Evolutionary conservation across 2,113 vertebrate species (phyloP), one percentile per base, ranked within the genome.

Genomic region (Cebus imitator): DNA sequence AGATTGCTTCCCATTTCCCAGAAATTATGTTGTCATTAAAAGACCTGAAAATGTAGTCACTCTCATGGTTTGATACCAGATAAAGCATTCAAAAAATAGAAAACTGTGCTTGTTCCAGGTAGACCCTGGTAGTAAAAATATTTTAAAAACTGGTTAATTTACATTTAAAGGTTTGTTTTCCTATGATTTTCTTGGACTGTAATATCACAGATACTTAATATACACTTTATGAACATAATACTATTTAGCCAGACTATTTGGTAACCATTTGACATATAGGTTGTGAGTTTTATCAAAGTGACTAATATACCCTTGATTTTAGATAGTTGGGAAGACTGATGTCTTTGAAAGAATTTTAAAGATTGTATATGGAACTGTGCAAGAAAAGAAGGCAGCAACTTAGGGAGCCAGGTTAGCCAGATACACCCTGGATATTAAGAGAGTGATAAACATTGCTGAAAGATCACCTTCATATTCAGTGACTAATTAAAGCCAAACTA

Each of bases 291-390:
- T 90, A 68, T 88, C 21, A 45, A 25, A 82, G 1, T 79, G 55
- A 83, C 12, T 72, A 80, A 68, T 79, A 52, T 12, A 55, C 10
- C 21, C n/a, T 94, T 55, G 1, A 32, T 72, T 83, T 86, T 14
- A 85, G 70, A 79, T 43, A 80, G 43, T 32, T 66, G 55, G 79
- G 58, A 92, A 90, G 75, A 84, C 14, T 37, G 14, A 9, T 76
- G 35, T 52, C 50, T 95, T 92, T 43, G 45, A 58, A 91, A 76
- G n/a, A 84, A 55, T 80, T 87, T 58, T 80, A 30, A 83, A 94
- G 80, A 17, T 5, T 80, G 25, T 25, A 73, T 50, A 87, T 37
- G 43, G 43, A 40, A 75, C 20, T 48, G 11, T n/a, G 40, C 25
- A 89, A 83, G 78, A 40, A 96, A 90, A 73, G 12, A 4, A 87